phyloP scores from a whole-genome alignment of 2,888 invertebrate species.

The Ypsolopha sequella region DNA sequence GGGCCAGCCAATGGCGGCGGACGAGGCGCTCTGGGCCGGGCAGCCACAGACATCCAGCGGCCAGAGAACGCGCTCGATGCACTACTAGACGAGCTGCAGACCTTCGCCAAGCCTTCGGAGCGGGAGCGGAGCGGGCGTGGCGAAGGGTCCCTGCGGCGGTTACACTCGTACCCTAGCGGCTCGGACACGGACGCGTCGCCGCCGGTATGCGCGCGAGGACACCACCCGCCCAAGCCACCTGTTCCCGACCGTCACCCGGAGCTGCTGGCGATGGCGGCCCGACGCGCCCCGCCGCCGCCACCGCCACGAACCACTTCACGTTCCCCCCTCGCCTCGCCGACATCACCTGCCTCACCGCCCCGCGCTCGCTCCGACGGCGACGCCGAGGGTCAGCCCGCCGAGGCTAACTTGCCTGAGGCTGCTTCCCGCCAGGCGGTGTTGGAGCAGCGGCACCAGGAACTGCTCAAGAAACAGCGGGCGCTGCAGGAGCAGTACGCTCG shows the following conservation, averaged over 20 bases:
- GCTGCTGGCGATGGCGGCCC: slow-evolving; percentile 77
- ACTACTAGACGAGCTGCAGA: slow-evolving; percentile 93
- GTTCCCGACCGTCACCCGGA: slow-evolving; percentile 87
- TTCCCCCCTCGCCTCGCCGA: slow-evolving; percentile 88
- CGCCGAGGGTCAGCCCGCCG: slow-evolving; percentile 21
- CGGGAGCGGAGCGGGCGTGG: slow-evolving; percentile 46
- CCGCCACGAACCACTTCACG: slow-evolving; percentile 92
- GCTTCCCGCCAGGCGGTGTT: slow-evolving; percentile 77
- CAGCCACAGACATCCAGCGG: slow-evolving; percentile 64
- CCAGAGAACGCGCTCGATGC: slow-evolving; percentile 98
- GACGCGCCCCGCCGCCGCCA: slow-evolving; percentile 88
- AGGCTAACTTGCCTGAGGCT: slow-evolving; percentile 12
- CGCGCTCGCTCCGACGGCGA: slow-evolving; percentile 45
- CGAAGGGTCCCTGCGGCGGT: slow-evolving; percentile 75
- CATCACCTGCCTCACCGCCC: slow-evolving; percentile 77
- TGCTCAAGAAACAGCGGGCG: slow-evolving; percentile 88
- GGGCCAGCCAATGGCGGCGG: slow-evolving; percentile 34
- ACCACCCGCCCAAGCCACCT: slow-evolving; percentile 78
- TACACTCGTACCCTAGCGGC: slow-evolving; percentile 89
- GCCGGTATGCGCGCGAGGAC: slow-evolving; percentile 75
- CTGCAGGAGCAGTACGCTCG: slow-evolving; percentile 93
- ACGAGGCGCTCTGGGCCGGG: slow-evolving; percentile 34
- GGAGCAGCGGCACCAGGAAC: slow-evolving; percentile 90
- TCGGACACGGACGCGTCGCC: slow-evolving; percentile 86
- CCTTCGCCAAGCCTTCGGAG: slow-evolving; percentile 80